These are phyloP conservation scores for Deilephila porcellus DNA, from an alignment of 2,888 invertebrate species.

Conservation along the genomic window DNA sequence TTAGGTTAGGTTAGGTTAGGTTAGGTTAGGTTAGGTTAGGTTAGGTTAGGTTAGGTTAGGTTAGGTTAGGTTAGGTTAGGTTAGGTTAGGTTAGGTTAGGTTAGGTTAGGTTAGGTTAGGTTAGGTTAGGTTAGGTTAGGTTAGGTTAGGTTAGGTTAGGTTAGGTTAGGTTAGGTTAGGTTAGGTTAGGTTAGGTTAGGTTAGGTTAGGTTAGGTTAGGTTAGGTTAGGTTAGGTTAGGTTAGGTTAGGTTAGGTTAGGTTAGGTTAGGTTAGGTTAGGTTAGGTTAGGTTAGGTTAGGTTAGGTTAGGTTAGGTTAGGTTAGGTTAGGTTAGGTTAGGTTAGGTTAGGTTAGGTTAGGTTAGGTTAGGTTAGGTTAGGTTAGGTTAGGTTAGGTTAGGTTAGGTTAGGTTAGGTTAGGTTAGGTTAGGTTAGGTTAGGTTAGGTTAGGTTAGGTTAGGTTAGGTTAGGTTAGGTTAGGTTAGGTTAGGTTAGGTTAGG, in stretches of 20 bases:
- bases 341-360: slow-evolving; percentile 6
- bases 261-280: slow-evolving; percentile 29
- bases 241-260: slow-evolving; percentile 29
- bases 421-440: slow-evolving; percentile 6
- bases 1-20: too few relatives aligned
- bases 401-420: slow-evolving; percentile 6
- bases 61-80: slow-evolving; percentile 30
- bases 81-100: slow-evolving; percentile 30
- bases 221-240: slow-evolving; percentile 29
- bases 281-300: slow-evolving; percentile 29
- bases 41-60: slow-evolving; percentile 30
- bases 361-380: slow-evolving; percentile 6
- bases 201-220: slow-evolving; percentile 29
- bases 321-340: slow-evolving; percentile 27
- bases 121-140: slow-evolving; percentile 29
- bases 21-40: background rate
- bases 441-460: slow-evolving; percentile 6
- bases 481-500: slow-evolving; percentile 6
- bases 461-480: slow-evolving; percentile 6
- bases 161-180: slow-evolving; percentile 5
- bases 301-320: slow-evolving; percentile 29
- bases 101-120: slow-evolving; percentile 30
- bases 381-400: slow-evolving; percentile 6
- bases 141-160: slow-evolving; percentile 20
- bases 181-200: slow-evolving; percentile 26